Conservation (phyloP, 2,797 vertebrate genomes). For the Delichon dasypus region DNA sequence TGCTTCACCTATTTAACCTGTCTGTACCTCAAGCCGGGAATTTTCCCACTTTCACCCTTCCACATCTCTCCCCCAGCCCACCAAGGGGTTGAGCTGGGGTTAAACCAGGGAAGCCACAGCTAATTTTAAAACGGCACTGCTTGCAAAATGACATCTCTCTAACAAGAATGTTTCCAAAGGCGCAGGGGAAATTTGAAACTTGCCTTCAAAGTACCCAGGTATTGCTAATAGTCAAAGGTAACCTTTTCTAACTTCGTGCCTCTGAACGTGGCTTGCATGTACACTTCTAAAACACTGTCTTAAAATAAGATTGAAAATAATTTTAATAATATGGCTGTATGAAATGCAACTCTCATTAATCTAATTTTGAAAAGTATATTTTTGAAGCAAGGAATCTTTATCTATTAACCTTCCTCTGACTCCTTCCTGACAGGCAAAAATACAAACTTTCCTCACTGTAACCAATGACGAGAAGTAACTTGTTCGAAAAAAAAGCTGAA, state of each 20-base stretch:
- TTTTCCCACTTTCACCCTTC: not conserved
- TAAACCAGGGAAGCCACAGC: not conserved
- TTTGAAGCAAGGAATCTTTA: not conserved
- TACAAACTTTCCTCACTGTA: not conserved
- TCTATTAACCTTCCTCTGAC: not conserved
- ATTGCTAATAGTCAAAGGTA: rapidly evolving
- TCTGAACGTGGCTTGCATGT: rapidly evolving
- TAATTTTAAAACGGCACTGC: not conserved
- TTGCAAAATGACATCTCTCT: not conserved
- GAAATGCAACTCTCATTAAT: not conserved
- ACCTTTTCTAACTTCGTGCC: not conserved
- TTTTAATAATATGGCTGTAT: not conserved
- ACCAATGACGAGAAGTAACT: not conserved
- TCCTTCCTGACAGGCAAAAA: not conserved
- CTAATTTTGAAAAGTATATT: not conserved
- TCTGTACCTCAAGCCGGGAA: not conserved
- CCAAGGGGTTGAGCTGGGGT: not conserved
- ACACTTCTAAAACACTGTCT: not conserved
- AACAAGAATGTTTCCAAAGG: not conserved
- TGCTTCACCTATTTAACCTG: not conserved
- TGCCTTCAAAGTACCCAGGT: not conserved
- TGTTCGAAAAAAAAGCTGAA: not conserved
- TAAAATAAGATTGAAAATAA: not conserved
- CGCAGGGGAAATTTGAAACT: not conserved
- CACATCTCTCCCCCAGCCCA: not conserved